A percentile compares a stretch with the other conserved stretches of the same genome.
phyloP scores from a whole-genome alignment of 2,797 vertebrate genomes.

The Platyrinchus mystaceus region DNA sequence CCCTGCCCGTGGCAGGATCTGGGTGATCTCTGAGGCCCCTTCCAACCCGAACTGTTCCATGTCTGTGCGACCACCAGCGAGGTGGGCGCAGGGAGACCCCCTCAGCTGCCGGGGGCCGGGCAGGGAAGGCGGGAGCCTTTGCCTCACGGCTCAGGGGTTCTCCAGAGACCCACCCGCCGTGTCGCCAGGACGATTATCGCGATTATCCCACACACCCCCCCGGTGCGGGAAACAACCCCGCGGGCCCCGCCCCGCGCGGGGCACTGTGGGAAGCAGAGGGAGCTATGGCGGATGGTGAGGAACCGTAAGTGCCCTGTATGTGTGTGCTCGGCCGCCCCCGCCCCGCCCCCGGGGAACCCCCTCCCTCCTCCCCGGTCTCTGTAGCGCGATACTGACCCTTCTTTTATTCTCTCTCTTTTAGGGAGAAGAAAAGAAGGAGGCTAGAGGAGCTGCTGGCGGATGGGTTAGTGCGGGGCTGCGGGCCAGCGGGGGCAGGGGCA shows the following conservation, averaged over 20 bases:
- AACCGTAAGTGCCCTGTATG: constrained; percentile 89
- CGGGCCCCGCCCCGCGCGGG: neutral
- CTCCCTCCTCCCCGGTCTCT: constrained; percentile 57
- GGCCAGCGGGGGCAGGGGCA: constrained; percentile 54
- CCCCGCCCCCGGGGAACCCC: constrained; percentile 26
- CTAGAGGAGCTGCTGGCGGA: constrained; percentile 97
- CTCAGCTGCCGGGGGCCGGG: too few relatives aligned
- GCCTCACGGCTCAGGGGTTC: rapidly evolving
- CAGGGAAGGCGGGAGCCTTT: too few relatives aligned
- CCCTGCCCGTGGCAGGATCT: neutral
- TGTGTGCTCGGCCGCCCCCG: constrained; percentile 23
- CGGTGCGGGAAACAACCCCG: neutral
- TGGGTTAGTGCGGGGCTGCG: constrained; percentile 91
- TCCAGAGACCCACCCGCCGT: rapidly evolving
- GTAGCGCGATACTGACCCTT: constrained; percentile 81
- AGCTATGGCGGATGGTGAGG: constrained; percentile 95
- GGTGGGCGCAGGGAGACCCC: too few relatives aligned
- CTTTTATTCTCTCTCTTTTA: constrained; percentile 88
- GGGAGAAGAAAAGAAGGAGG: constrained; percentile 99
- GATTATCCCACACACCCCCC: rapidly evolving
- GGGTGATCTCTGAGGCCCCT: neutral
- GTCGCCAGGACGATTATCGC: too few relatives aligned
- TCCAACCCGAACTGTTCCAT: neutral
- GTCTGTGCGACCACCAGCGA: neutral
- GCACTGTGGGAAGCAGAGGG: constrained; percentile 53